These are phyloP conservation scores for Baccha elongata DNA, from an alignment of 2,888 invertebrate species.

Conservation along the genomic window DNA sequence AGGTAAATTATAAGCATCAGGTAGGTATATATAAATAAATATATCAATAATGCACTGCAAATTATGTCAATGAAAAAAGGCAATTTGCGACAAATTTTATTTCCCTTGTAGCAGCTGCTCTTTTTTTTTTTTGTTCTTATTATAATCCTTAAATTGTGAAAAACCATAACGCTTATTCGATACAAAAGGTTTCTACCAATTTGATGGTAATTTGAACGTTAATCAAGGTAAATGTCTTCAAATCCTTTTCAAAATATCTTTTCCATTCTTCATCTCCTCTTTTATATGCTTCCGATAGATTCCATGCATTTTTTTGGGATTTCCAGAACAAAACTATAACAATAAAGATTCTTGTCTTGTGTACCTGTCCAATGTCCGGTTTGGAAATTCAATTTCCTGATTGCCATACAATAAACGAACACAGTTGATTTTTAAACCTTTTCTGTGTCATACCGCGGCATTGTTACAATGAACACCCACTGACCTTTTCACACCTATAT, in stretches of 20 bases:
- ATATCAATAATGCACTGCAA: no score
- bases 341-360: conserved; percentile 27
- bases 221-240: conserved; percentile 38
- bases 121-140: background rate
- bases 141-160: conserved; percentile 23
- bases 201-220: conserved; percentile 56
- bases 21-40: no score
- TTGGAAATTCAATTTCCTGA: conserved; percentile 41
- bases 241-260: conserved; percentile 52
- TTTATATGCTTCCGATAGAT: conserved; percentile 2
- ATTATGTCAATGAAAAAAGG: no score
- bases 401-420: conserved; percentile 15
- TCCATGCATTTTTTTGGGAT: conserved; percentile 14
- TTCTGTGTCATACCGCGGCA: conserved; percentile 7
- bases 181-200: conserved; percentile 24
- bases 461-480: conserved; percentile 39
- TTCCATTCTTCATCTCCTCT: conserved; percentile 11
- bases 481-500: conserved; percentile 40
- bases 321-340: conserved; percentile 7
- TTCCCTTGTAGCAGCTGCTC: conserved; percentile 2
- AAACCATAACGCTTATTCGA: conserved; percentile 25
- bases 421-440: conserved; percentile 32
- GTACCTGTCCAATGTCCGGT: conserved; percentile 65
- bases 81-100: conserved; percentile 18
- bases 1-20: no score